Conservation (phyloP, 2,113 vertebrate species). For the Ursus arctos region DNA sequence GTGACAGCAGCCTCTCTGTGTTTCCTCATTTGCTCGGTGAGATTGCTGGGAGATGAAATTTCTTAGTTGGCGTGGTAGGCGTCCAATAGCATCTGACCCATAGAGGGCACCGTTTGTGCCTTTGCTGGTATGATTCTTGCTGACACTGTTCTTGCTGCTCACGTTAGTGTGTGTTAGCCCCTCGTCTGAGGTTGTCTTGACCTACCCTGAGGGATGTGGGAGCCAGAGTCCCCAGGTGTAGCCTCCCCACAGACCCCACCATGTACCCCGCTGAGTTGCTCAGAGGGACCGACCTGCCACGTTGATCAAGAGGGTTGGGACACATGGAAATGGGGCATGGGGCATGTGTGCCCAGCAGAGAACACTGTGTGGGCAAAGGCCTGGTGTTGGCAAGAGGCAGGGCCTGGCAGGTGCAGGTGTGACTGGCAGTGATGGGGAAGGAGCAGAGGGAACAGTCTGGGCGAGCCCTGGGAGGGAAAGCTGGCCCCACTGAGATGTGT, state of each 20-base stretch:
- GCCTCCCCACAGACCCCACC: background rate
- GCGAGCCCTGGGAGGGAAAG: background rate
- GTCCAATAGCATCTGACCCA: fast-evolving
- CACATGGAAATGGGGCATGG: background rate
- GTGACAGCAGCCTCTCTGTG: background rate
- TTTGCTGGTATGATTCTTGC: background rate
- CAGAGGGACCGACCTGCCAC: background rate
- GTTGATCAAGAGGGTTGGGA: background rate
- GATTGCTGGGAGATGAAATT: background rate
- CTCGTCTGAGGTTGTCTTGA: background rate
- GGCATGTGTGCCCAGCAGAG: background rate
- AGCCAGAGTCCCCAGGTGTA: background rate
- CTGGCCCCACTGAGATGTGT: background rate
- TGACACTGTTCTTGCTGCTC: background rate
- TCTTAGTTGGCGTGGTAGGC: fast-evolving
- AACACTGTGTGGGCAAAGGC: background rate
- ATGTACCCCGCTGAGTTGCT: background rate
- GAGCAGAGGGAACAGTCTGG: background rate
- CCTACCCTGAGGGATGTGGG: background rate
- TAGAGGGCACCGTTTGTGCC: fast-evolving
- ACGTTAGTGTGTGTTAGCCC: background rate
- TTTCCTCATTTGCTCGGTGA: background rate
- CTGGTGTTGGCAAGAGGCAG: background rate
- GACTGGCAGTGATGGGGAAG: background rate
- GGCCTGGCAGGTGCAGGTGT: background rate